Evolutionary conservation across 2,797 vertebrate species (phyloP).

Genomic region (Chaenodraco wilsoni): DNA sequence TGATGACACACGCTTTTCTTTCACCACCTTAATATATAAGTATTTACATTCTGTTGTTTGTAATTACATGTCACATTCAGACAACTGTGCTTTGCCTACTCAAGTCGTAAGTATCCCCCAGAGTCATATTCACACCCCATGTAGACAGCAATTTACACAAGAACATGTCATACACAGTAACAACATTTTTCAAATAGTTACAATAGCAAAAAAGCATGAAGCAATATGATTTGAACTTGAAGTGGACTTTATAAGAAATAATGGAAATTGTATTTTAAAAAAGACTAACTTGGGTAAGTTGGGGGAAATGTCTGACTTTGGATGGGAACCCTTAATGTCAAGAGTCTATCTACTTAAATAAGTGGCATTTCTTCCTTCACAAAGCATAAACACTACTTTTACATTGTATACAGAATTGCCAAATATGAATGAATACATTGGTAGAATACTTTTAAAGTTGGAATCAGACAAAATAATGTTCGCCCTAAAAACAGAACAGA

Average conservation of each 20-base stretch:
- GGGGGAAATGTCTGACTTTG: not conserved
- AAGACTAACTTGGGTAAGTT: too few relatives aligned
- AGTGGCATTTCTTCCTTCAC: not conserved
- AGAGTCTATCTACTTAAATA: not conserved
- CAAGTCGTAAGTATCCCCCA: not conserved
- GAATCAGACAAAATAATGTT: conserved; percentile 13
- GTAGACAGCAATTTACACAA: not conserved
- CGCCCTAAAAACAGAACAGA: conserved; percentile 15
- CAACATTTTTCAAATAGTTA: too few relatives aligned
- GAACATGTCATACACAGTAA: too few relatives aligned
- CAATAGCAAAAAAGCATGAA: too few relatives aligned
- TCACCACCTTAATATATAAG: conserved; percentile 2
- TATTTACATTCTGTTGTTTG: conserved; percentile 29
- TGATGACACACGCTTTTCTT: conserved; percentile 13
- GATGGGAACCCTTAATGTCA: not conserved
- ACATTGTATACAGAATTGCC: not conserved
- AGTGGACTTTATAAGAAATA: not conserved
- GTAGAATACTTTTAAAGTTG: conserved; percentile 9
- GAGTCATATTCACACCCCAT: conserved; percentile 4
- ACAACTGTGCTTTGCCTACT: not conserved
- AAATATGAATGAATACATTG: conserved; percentile 4
- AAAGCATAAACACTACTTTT: not conserved
- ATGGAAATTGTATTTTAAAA: not conserved
- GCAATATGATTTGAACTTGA: not conserved
- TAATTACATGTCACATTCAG: conserved; percentile 23